These are phyloP conservation scores for Vollenhovia emeryi DNA, from an alignment of 1,140 invertebrate species.

Conservation along the genomic window DNA sequence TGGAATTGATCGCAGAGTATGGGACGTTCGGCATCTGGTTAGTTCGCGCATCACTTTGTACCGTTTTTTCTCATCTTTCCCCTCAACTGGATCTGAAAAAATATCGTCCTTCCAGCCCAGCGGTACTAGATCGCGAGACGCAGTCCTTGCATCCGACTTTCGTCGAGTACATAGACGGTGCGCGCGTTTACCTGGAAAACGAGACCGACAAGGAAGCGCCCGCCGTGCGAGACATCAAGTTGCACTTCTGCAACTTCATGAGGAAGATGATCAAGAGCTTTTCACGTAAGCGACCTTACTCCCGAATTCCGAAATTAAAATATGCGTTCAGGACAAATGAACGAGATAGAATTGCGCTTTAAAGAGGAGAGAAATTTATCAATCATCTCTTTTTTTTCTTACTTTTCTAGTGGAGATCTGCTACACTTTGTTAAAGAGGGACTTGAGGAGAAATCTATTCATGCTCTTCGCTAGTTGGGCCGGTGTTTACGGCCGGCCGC, in stretches of 20 bases:
- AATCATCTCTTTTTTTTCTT: conserved; percentile 51
- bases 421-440: conserved; percentile 93
- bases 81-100: neutral
- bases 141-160: conserved; percentile 94
- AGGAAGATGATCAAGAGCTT: conserved; percentile 97
- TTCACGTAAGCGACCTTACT: conserved; percentile 88
- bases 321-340: too few relatives aligned
- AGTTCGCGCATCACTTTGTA: conserved; percentile 57
- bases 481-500: conserved; percentile 91
- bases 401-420: conserved; percentile 92
- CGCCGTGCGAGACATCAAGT: conserved; percentile 92
- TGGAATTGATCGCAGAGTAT: conserved; percentile 96
- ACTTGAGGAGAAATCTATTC: conserved; percentile 95
- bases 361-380: neutral
- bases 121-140: conserved; percentile 93
- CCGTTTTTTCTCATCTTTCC: neutral
- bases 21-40: conserved; percentile 96
- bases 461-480: conserved; percentile 97
- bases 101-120: conserved; percentile 87
- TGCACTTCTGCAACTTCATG: conserved; percentile 98
- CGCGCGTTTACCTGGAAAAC: conserved; percentile 94
- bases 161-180: conserved; percentile 98
- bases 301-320: neutral
- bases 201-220: conserved; percentile 95
- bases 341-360: too few relatives aligned